Evolutionary conservation across 1,140 invertebrate genomes (phyloP).

Genomic region (Platyura marginata): DNA sequence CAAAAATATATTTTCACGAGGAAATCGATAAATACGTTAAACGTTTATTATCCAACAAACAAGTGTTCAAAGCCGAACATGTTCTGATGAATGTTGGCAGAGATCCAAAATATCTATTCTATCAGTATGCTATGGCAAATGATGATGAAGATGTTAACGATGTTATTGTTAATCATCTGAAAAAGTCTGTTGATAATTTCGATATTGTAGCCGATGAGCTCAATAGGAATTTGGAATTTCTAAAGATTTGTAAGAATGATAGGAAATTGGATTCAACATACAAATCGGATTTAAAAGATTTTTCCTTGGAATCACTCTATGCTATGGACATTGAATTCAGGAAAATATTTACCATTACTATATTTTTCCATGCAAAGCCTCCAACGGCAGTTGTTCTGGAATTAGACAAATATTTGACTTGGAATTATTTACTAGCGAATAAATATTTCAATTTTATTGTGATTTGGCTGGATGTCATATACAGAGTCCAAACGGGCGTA

Average conservation of each 20-base stretch:
- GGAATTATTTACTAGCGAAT: not conserved
- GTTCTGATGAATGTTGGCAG: slow-evolving; percentile 17
- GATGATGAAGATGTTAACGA: slow-evolving; percentile 13
- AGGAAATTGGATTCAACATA: not conserved
- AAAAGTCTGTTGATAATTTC: slow-evolving; percentile 10
- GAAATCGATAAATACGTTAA: slow-evolving; percentile 20
- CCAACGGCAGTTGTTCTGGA: not conserved
- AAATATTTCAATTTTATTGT: too few species aligned
- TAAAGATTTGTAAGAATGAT: slow-evolving; percentile 9
- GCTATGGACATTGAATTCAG: not conserved
- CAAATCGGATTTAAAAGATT: not conserved
- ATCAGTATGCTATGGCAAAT: slow-evolving; percentile 17
- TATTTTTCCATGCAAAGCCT: not conserved
- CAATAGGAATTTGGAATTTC: slow-evolving; percentile 15
- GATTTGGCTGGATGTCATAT: not conserved
- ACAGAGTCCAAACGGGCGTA: too few species aligned
- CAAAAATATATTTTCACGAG: slow-evolving; percentile 15
- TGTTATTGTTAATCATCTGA: slow-evolving; percentile 17
- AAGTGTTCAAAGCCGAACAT: slow-evolving; percentile 20
- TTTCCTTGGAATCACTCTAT: not conserved
- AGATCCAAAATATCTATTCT: slow-evolving; percentile 19
- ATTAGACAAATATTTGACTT: not conserved
- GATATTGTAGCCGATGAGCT: slow-evolving; percentile 12
- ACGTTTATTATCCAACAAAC: slow-evolving; percentile 17
- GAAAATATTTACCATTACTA: not conserved